Evolutionary conservation across 2,888 invertebrate species (phyloP), one percentile per base, ranked within the genome.

Genomic region (Ichneumoninae sp.): DNA sequence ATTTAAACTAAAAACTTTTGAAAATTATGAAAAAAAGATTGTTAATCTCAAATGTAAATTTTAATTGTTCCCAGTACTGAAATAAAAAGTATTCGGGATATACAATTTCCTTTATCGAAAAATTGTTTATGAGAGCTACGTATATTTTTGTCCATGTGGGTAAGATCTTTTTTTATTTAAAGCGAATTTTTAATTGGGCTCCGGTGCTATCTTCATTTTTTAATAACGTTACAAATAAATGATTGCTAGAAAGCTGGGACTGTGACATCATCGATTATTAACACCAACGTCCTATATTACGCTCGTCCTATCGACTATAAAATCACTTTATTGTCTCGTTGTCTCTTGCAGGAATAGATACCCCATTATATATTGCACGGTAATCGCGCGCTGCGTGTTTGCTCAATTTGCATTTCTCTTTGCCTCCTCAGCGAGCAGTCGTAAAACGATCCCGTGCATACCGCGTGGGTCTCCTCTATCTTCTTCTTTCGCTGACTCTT

Each of bases 391-490:
- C 22, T 3, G 40, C 7, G 44, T 47, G 33, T 74, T 60, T 47
- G 60, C 22, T 66, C 26, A 71, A 76, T 57, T 36, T 50, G 50
- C 40, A 60, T 80, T 75, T 76, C 60, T 68, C 69, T 30, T 36
- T 52, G 75, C 68, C 22, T 47, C 47, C 40, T 50, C 13, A 36
- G 40, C 33, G 50, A 81, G 33, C 22, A 30, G 70, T 79, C 75
- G 57, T 80, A 71, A 83, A 83, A 78, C 71, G n/a, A 63, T 63
- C 30, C 30, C 44, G 65, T 16, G 44, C 50, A 16, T 75, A 36
- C 8, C 70, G 57, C 76, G 57, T 79, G 83, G 75, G 75, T 65
- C 68, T 36, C 36, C 33, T 36, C 26, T 76, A 40, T 60, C 71
- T 71, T 69, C 50, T 19, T 68, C 60, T 69, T 57, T 63, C 30